Conservation (phyloP, 2,888 invertebrate species). For the Pocota personata region DNA sequence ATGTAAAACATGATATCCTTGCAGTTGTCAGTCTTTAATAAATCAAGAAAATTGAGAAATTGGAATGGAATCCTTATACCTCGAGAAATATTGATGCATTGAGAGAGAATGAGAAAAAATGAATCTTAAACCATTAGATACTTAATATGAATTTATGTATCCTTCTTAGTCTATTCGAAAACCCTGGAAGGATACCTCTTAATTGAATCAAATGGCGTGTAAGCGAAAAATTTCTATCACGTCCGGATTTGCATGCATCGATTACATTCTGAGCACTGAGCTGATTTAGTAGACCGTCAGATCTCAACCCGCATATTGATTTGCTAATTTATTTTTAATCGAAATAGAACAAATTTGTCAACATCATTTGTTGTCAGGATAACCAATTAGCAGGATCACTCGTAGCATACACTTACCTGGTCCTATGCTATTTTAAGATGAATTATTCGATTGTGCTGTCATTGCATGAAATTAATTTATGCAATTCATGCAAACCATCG, state of each 20-base stretch:
- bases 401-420: slow-evolving; percentile 3
- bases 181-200: not conserved
- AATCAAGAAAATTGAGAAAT: slow-evolving; percentile 2
- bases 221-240: not conserved
- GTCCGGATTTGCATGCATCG: no score
- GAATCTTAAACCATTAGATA: not conserved
- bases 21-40: slow-evolving; percentile 16
- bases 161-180: not conserved
- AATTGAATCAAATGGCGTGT: slow-evolving; percentile 11
- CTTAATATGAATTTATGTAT: slow-evolving; percentile 9
- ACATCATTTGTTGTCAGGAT: slow-evolving; percentile 26
- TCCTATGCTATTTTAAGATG: slow-evolving; percentile 7
- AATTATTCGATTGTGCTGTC: slow-evolving; percentile 56
- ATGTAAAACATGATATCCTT: not conserved
- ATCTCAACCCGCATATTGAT: not conserved
- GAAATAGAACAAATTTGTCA: slow-evolving; percentile 22
- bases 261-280: not conserved
- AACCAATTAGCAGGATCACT: slow-evolving; percentile 45
- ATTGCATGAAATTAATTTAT: slow-evolving; percentile 58
- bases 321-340: slow-evolving; percentile 32
- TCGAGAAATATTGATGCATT: not conserved
- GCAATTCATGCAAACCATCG: slow-evolving; percentile 52
- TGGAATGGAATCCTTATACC: not conserved
- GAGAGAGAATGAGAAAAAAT: not conserved
- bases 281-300: not conserved